Base-by-base conservation (phyloP, 2,113 vertebrate species). In the Psilopsiagon aymara region DNA sequence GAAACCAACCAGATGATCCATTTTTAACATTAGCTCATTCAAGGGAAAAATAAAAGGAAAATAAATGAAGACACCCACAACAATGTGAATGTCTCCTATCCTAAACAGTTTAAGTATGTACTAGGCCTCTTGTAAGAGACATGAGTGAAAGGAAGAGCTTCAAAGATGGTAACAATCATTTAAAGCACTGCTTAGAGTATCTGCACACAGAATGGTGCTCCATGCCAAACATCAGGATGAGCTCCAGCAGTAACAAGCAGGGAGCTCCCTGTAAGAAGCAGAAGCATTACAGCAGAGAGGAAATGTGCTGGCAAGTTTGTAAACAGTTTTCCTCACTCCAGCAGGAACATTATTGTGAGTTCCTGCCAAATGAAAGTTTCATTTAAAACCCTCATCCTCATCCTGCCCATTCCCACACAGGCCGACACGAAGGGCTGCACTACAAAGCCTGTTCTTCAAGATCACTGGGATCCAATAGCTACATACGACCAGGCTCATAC, bases 401-500 rank as follows among this genome's bases (percentile, higher is more conserved):
- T 4, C 62, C 83, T 62, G 52, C 86, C 73, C 11, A 0, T 10
- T 74, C 69, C 49, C 82, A n/a, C 68, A 21, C 0, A 13, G 67
- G 33, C 52, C 20, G 27, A 24, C 15, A 3, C 1, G 7, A 75
- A 60, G 7, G 29, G 52, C 21, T 46, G 41, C 15, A 7, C 6
- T 4, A 29, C 2, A 18, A 52, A 76, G 59, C 18, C 47, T 29
- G 14, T 6, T 70, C 25, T 52, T 41, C 51, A 52, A 70, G 55
- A 41, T 23, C 37, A 5, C 1, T 33, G n/a, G 23, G 24, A 85
- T 43, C 11, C 70, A 63, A 20, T 0, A 0, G 67, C 41, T 18
- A 8, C 0, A 1, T 23, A 43, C 1, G 1, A 89, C 24, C 24
- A 66, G 13, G 35, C 11, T 43, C 27, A 6, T 0, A 7, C 0